These are phyloP conservation scores for Periophthalmus magnuspinnatus DNA, from an alignment of 2,797 vertebrate species.

Conservation along the genomic window DNA sequence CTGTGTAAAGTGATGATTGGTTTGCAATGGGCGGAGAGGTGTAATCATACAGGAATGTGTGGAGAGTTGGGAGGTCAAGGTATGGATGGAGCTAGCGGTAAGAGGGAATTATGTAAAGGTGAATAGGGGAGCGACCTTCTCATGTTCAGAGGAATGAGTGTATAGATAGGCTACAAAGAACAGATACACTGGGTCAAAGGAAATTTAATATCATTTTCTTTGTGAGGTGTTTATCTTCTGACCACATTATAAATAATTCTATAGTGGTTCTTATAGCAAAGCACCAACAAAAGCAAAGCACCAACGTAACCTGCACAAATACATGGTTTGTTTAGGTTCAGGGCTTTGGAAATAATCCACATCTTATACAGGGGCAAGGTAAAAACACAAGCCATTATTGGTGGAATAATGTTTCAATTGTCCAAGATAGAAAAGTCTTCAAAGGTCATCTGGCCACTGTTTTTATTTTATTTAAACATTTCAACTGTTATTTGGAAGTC, in stretches of 20 bases:
- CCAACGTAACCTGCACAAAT: not conserved
- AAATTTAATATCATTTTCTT: not conserved
- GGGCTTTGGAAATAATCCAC: too few relatives aligned
- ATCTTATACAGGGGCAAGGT: not conserved
- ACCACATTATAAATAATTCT: not conserved
- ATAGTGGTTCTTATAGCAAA: not conserved
- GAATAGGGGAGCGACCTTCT: conserved; percentile 45
- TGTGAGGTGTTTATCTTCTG: not conserved
- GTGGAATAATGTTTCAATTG: too few relatives aligned
- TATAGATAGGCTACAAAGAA: conserved; percentile 3
- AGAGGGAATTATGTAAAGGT: conserved; percentile 44
- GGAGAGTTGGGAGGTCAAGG: conserved; percentile 31
- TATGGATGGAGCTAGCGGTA: not conserved
- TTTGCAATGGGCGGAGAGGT: conserved; percentile 26
- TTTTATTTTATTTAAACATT: too few relatives aligned
- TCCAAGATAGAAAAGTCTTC: too few relatives aligned
- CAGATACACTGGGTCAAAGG: conserved; percentile 3
- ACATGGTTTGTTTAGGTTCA: not conserved
- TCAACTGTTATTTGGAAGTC: too few relatives aligned
- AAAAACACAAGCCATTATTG: not conserved
- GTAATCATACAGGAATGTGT: conserved; percentile 41
- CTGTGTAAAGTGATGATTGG: conserved; percentile 41
- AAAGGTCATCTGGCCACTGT: too few relatives aligned
- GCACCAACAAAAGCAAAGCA: not conserved
- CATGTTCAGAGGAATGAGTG: conserved; percentile 23